phyloP scores from a whole-genome alignment of 2,113 vertebrate species.

The Donacobius atricapilla region DNA sequence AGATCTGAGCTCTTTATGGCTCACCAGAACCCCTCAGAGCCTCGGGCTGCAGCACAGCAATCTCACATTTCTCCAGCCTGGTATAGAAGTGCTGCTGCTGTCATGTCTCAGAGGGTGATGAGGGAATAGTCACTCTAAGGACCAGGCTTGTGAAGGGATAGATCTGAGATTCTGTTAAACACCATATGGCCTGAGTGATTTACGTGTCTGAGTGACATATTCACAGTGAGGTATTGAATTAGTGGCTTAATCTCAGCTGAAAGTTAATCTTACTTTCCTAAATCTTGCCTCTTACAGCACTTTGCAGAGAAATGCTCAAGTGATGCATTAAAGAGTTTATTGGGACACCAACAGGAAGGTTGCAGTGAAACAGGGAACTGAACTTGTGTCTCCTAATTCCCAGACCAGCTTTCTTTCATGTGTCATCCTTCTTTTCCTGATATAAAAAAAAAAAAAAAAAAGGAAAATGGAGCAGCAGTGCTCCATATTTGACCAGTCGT shows the following conservation, averaged over 20 bases:
- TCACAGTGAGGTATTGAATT: not conserved
- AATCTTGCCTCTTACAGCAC: not conserved
- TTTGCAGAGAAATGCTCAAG: not conserved
- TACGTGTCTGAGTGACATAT: not conserved
- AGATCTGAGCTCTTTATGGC: not conserved
- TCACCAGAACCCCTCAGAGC: not conserved
- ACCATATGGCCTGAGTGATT: not conserved
- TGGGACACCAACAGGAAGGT: not conserved
- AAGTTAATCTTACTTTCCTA: not conserved
- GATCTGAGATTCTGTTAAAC: not conserved
- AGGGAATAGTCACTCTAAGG: not conserved
- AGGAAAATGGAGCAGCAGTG: not conserved
- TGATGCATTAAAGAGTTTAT: not conserved
- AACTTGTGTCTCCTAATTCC: not conserved
- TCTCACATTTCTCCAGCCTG: not conserved
- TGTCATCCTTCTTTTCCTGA: not conserved
- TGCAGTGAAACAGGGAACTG: not conserved
- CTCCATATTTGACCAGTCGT: slow-evolving; percentile 1
- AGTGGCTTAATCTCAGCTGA: not conserved
- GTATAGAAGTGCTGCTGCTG: not conserved
- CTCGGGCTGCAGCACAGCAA: not conserved
- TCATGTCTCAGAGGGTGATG: not conserved
- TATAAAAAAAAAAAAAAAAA: not conserved
- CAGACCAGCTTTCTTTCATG: not conserved
- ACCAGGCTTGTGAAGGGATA: not conserved